Evolutionary conservation across 2,888 invertebrate species (phyloP).

Genomic region (Xestia xanthographa): DNA sequence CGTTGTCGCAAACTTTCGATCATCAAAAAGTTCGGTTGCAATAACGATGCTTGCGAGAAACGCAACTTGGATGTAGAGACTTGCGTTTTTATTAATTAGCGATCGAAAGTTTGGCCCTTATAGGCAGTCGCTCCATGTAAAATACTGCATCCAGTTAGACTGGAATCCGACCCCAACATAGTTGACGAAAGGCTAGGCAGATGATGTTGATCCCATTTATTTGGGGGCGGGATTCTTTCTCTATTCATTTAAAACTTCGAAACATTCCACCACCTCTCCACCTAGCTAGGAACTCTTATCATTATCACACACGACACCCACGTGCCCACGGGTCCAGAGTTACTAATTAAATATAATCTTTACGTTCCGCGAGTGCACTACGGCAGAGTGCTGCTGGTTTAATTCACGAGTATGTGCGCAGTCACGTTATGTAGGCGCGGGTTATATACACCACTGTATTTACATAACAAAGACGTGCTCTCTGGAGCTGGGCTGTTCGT

Average conservation of each 20-base stretch:
- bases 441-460: constrained; percentile 6
- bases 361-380: constrained; percentile 18
- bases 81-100: too few relatives aligned
- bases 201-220: neutral
- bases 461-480: constrained; percentile 38
- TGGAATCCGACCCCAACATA: neutral
- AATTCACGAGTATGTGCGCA: constrained; percentile 49
- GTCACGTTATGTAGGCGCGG: constrained; percentile 20
- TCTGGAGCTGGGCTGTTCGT: neutral
- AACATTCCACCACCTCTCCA: neutral
- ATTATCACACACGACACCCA: constrained; percentile 23
- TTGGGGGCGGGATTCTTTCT: neutral
- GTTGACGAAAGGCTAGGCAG: neutral
- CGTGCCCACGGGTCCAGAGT: constrained; percentile 30
- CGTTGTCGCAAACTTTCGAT: too few relatives aligned
- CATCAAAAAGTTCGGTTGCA: too few relatives aligned
- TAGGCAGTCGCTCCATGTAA: neutral
- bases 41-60: too few relatives aligned
- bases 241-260: neutral
- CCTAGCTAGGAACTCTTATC: neutral
- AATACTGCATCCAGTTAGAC: neutral
- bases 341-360: constrained; percentile 31
- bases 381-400: constrained; percentile 22
- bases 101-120: too few relatives aligned
- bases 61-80: too few relatives aligned